Evolutionary conservation across 2,888 invertebrate genomes (phyloP).

Genomic region (Brachyptera putata): DNA sequence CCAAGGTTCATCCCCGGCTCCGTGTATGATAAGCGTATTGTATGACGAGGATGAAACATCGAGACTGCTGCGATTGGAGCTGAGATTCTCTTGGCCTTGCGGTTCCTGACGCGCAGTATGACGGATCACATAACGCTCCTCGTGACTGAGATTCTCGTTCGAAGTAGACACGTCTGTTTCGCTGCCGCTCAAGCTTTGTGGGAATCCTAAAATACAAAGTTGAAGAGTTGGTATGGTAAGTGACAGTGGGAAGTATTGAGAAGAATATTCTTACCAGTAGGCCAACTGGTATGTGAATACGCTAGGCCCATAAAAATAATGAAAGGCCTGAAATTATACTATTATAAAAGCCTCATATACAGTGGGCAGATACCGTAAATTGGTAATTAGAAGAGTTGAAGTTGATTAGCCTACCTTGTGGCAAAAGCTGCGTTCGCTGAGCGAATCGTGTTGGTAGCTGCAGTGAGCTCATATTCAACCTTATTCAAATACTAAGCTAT

Average conservation of each 20-base stretch:
- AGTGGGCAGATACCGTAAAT: too few relatives aligned
- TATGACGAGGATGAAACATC: constrained; percentile 76
- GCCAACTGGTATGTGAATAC: too few relatives aligned
- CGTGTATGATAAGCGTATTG: constrained; percentile 80
- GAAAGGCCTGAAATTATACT: too few relatives aligned
- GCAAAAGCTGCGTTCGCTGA: constrained; percentile 29
- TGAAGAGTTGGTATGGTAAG: background rate
- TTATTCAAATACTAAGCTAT: too few relatives aligned
- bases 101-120: constrained; percentile 84
- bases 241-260: background rate
- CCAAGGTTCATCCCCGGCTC: constrained; percentile 60
- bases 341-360: too few relatives aligned
- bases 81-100: constrained; percentile 82
- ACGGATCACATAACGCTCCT: constrained; percentile 76
- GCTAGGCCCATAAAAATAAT: too few relatives aligned
- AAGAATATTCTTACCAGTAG: too few relatives aligned
- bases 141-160: constrained; percentile 81
- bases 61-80: constrained; percentile 46
- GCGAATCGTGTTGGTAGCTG: constrained; percentile 37
- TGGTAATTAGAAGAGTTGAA: too few relatives aligned
- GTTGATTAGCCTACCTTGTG: constrained; percentile 34
- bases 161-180: constrained; percentile 89
- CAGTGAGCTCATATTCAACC: constrained; percentile 35
- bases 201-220: constrained; percentile 49
- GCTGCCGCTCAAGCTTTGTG: constrained; percentile 77